phyloP scores from a whole-genome alignment of 2,113 vertebrate genomes.

The Ptychochromis oligacanthus region DNA sequence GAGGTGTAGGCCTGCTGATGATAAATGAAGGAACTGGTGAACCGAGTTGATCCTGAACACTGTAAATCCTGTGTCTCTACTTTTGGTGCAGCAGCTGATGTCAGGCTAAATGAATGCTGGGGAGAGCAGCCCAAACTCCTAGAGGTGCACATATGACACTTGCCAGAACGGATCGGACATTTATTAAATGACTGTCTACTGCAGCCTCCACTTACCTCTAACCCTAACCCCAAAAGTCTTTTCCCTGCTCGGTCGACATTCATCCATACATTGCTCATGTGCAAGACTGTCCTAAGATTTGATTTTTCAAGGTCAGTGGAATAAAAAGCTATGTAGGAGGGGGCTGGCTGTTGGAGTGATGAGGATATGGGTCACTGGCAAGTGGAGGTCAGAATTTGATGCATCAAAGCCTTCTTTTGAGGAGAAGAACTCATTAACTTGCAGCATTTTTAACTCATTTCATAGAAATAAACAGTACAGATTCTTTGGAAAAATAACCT shows the following conservation, averaged over 20 bases:
- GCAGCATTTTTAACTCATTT: background rate
- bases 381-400: background rate
- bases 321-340: background rate
- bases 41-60: slow-evolving; percentile 18
- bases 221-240: background rate
- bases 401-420: background rate
- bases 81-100: slow-evolving; percentile 25
- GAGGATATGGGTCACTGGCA: background rate
- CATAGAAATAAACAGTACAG: background rate
- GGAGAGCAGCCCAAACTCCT: slow-evolving; percentile 37
- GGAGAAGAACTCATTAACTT: background rate
- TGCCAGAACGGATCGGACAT: slow-evolving; percentile 66
- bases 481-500: background rate
- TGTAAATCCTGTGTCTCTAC: slow-evolving; percentile 47
- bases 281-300: slow-evolving; percentile 4
- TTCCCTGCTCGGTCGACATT: background rate
- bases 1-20: slow-evolving; percentile 10
- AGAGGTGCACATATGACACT: slow-evolving; percentile 60
- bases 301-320: background rate
- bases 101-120: slow-evolving; percentile 55
- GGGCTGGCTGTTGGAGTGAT: background rate
- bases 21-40: slow-evolving; percentile 43
- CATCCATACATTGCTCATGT: background rate
- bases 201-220: slow-evolving; percentile 7
- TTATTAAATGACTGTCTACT: slow-evolving; percentile 53